Base-by-base conservation (phyloP, 2,797 vertebrate genomes). In the Hozukius guyotensis region DNA sequence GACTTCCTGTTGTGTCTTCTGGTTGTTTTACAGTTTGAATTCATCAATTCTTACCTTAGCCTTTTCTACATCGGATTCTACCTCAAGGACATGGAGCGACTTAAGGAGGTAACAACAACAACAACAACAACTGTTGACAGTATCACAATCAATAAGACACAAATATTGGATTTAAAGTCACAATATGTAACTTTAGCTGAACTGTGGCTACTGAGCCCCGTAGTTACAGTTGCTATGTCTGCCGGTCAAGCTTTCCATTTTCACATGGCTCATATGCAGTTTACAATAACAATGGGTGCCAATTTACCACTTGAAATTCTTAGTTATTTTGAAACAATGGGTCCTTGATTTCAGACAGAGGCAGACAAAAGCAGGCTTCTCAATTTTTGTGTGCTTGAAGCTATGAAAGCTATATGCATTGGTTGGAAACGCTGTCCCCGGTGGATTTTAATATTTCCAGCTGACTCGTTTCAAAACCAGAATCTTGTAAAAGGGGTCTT, bases 1-100 rank as follows among this genome's bases (percentile, higher is more conserved):
- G 36, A 77, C 24, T 80, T 42, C 20, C 20, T 76, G 20, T 59
- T 9, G 68, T 74, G 6, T 82, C 76, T 72, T 57, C 31, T 69
- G 29, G 20, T 88, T 84, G 38, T 84, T 89, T 83, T 74, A 1
- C 92, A 98, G 97, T 98, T 98, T 94, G 97, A 98, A 91, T 98
- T 98, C 89, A 96, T 98, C 94, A 98, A 98, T 91, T 98, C 97
- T 14, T 98, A 97, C 92, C 95, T 98, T 85, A 98, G 97, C 92
- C 97, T 98, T 94, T 98, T 98, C 96, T 98, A 98, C 94, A 98
- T 99, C 6, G 98, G 97, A 74, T 99, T 99, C 97, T 99, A 99
- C 97, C 98, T 99, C 97, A 98, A 98, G 90, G 98, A 99, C 93
- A 98, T 99, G 97, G 97, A 98, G 77, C 96, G 97, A 71, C 96